Percentiles rank a stretch among this genome's conserved stretches.
Conservation (phyloP, 2,113 vertebrate genomes). For the Elephantulus edwardii region DNA sequence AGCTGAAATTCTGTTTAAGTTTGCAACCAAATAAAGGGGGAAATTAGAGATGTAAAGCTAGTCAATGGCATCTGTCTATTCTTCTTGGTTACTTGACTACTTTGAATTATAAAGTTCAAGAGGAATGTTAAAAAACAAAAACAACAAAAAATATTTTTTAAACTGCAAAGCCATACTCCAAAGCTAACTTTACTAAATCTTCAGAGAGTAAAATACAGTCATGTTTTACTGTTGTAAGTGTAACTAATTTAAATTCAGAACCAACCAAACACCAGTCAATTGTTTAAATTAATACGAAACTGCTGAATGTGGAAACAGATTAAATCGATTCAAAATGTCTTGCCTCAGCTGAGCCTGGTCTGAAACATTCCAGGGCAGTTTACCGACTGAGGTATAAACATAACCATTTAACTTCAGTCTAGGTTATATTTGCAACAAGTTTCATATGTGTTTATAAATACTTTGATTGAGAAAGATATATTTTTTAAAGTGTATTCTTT, state of each 20-base stretch:
- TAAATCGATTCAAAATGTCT: conserved; percentile 50
- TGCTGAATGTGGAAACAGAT: conserved; percentile 59
- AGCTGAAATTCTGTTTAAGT: conserved; percentile 22
- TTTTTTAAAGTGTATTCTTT: conserved; percentile 53
- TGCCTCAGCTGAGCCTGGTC: background rate
- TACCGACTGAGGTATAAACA: conserved; percentile 65
- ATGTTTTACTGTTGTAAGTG: conserved; percentile 1
- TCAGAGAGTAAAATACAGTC: conserved; percentile 6
- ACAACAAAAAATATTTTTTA: background rate
- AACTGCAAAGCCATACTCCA: conserved; percentile 37
- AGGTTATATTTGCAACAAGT: conserved; percentile 58
- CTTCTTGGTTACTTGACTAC: conserved; percentile 2
- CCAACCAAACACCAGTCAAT: conserved; percentile 50
- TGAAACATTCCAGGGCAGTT: conserved; percentile 51
- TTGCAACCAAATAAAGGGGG: conserved; percentile 14
- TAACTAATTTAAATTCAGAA: conserved; percentile 51
- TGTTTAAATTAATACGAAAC: conserved; percentile 58
- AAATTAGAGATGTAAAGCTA: conserved; percentile 7
- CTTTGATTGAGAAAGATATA: conserved; percentile 58
- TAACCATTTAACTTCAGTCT: conserved; percentile 41
- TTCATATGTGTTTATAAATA: conserved; percentile 72
- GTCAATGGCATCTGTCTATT: background rate
- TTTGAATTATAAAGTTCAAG: conserved; percentile 36
- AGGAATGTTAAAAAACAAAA: conserved; percentile 18
- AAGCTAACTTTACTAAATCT: conserved; percentile 26